Conservation (phyloP, 2,113 vertebrate species). For the Elaphurus davidianus region DNA sequence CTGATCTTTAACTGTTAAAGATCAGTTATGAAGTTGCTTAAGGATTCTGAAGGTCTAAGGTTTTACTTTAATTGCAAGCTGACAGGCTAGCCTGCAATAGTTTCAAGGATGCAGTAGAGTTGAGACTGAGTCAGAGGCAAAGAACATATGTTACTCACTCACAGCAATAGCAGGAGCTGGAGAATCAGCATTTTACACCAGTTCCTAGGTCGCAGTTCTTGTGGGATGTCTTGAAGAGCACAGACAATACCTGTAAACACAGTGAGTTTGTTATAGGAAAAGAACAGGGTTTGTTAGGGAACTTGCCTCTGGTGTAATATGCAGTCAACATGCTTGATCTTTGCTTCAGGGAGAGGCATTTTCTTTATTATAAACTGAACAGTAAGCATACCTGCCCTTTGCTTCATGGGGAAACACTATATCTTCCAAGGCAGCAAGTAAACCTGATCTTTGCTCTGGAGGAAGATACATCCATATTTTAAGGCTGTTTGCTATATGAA, state of each 20-base stretch:
- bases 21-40: background rate
- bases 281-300: background rate
- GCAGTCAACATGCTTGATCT: background rate
- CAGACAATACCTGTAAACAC: background rate
- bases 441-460: background rate
- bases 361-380: background rate
- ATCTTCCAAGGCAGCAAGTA: background rate
- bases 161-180: background rate
- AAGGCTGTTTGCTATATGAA: constrained; percentile 14
- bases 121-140: background rate
- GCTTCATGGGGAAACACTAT: background rate
- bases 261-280: background rate
- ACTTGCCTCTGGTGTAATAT: background rate
- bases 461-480: background rate
- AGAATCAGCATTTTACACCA: background rate
- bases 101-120: background rate
- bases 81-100: background rate
- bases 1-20: too few species aligned
- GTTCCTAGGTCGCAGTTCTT: background rate
- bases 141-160: background rate
- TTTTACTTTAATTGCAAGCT: background rate
- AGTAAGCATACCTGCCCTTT: background rate
- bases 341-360: background rate
- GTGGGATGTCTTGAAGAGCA: background rate
- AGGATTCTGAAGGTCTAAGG: background rate